Evolutionary conservation across 1,140 invertebrate species (phyloP), one percentile per base, ranked within the genome.

Genomic region (Pinna nobilis): DNA sequence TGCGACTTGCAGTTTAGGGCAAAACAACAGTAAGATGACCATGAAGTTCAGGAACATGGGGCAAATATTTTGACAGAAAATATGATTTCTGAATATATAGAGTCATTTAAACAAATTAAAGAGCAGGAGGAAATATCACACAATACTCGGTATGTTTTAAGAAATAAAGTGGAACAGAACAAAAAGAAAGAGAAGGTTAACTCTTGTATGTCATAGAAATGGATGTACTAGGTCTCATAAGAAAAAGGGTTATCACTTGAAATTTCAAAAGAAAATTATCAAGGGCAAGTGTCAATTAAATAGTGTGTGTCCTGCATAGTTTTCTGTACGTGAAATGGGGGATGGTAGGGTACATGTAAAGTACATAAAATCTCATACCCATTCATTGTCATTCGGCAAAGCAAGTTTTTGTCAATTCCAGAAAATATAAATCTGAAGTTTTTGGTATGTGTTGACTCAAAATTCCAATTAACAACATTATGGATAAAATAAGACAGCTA

Each of bases 341-440:
- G 53, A 35, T 66, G 47, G 47, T 6, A 41, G 18, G 11, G 20
- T 28, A 61, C 32, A 57, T 15, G 65, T 57, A 30, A 33, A 68
- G 25, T 68, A 57, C 33, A 57, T 68, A 23, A 39, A 68, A 41
- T 47, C 65, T 7, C 65, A 68, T 30, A 18, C 50, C 13, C 65
- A 68, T 55, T 57, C 65, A 15, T 13, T 68, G 5, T 20, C 13
- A 7, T 68, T 68, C 57, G 65, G 9, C 50, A 68, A 28, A 44
- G 50, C 6, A 68, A 68, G 57, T 68, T 41, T 57, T 44, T 68
- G 7, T 37, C 50, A 9, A 53, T 68, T 30, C 65, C 51, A 13
- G 30, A 68, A 4, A 18, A 28, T 41, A 25, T 68, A 18, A 57
- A 44, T n/a, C 23, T 6, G 65, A 68, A 25, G 57, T 68, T 57